These are phyloP conservation scores for Diglossa cyanea DNA, from an alignment of 2,797 vertebrate genomes.

Conservation along the genomic window DNA sequence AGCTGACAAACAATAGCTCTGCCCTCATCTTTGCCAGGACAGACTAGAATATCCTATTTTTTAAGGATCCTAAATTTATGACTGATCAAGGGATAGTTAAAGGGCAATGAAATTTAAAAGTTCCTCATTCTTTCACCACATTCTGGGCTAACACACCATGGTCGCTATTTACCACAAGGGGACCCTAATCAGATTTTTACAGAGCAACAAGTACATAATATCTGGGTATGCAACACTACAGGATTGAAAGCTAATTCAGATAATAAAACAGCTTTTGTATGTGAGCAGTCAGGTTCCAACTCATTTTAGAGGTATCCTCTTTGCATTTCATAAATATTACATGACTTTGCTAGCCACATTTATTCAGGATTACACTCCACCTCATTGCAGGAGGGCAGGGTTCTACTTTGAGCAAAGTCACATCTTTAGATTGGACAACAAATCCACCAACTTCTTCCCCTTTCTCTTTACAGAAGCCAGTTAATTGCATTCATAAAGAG, in stretches of 20 bases:
- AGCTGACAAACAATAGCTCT: not conserved
- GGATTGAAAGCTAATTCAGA: not conserved
- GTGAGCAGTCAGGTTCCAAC: not conserved
- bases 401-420: not conserved
- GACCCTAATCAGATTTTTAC: not conserved
- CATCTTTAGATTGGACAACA: not conserved
- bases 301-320: not conserved
- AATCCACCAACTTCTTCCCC: not conserved
- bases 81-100: not conserved
- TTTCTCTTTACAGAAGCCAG: not conserved
- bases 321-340: not conserved
- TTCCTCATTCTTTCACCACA: not conserved
- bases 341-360: not conserved
- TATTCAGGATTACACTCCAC: not conserved
- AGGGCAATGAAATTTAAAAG: constrained; percentile 1
- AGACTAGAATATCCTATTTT: not conserved
- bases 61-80: not conserved
- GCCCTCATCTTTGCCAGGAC: not conserved
- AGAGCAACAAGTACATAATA: not conserved
- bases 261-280: not conserved
- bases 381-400: not conserved
- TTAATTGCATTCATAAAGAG: not conserved
- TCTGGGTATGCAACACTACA: not conserved
- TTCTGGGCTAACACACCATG: not conserved
- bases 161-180: not conserved